Evolutionary conservation across 2,797 vertebrate genomes (phyloP).

Genomic region (Tamandua tetradactyla): DNA sequence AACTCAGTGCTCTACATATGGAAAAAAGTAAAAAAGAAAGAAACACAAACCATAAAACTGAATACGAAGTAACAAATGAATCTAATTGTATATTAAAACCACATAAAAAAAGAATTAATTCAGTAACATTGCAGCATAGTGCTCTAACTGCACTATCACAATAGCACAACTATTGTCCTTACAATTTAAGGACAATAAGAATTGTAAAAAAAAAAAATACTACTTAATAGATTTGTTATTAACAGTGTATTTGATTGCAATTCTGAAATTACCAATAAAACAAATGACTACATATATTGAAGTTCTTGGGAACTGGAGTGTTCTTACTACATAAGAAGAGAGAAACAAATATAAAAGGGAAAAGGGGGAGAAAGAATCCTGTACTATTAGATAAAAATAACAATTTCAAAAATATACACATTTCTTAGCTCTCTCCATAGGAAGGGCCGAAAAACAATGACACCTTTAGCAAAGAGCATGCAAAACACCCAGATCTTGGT

Average conservation of each 20-base stretch:
- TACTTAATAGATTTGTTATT: background rate
- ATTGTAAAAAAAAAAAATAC: background rate
- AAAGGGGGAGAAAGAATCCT: background rate
- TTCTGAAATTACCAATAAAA: conserved; percentile 19
- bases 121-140: background rate
- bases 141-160: background rate
- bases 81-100: background rate
- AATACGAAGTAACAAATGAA: background rate
- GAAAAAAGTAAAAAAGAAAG: background rate
- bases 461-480: background rate
- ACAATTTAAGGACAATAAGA: too few species aligned
- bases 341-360: background rate
- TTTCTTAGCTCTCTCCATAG: background rate
- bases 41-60: background rate
- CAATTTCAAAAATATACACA: background rate
- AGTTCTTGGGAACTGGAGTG: background rate
- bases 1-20: background rate
- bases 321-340: too few species aligned
- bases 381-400: background rate
- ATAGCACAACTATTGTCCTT: too few species aligned
- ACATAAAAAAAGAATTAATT: background rate
- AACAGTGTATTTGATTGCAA: background rate
- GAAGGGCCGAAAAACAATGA: background rate
- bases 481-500: background rate
- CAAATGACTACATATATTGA: background rate